Evolutionary conservation across 2,888 invertebrate species (phyloP), one percentile per base, ranked within the genome.

Genomic region (Aleiodes alternator): DNA sequence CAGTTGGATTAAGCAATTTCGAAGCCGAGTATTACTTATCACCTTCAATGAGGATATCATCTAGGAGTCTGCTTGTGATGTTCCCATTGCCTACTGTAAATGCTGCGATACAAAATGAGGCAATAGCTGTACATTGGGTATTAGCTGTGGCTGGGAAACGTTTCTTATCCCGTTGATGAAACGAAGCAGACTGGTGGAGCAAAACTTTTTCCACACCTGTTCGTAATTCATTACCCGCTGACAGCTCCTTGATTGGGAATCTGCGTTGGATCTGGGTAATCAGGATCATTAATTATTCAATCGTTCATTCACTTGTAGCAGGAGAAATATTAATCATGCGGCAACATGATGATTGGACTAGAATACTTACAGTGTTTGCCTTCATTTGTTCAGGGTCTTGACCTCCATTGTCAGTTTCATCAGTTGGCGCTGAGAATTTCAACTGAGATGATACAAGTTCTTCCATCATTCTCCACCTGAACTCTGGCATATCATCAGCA

Each of bases 81-180:
- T 6, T 34, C 4, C 43, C 38, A n/a, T 43, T 16, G 9, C 34
- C n/a, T 16, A 11, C 6, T 12, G 29, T 8, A 5, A 61, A 9
- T 43, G 61, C 38, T 16, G 43, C 61, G 4, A 61, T 43, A 16
- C 43, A 38, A 38, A 14, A 61, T n/a, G 43, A 43, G 11, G 43
- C 11, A 16, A 61, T 61, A 7, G 14, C 66, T 14, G 50, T 50
- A 23, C 66, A 66, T 66, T 66, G 66, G 29, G 12, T 31, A 50
- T 50, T 50, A 9, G 66, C 66, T 66, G n/a, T 66, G 0, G 50
- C 12, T 29, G 50, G 50, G 14, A 43, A 61, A 61, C 61, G 43
- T 0, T 23, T 7, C 16, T 51, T 29, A 50, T 51, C 29, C n/a
- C 66, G 16, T 66, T 66, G 66, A 31, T 50, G 48, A n/a, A 66